These are phyloP conservation scores for Gambusia yucatana DNA, from an alignment of 2,797 vertebrate species.

Conservation along the genomic window DNA sequence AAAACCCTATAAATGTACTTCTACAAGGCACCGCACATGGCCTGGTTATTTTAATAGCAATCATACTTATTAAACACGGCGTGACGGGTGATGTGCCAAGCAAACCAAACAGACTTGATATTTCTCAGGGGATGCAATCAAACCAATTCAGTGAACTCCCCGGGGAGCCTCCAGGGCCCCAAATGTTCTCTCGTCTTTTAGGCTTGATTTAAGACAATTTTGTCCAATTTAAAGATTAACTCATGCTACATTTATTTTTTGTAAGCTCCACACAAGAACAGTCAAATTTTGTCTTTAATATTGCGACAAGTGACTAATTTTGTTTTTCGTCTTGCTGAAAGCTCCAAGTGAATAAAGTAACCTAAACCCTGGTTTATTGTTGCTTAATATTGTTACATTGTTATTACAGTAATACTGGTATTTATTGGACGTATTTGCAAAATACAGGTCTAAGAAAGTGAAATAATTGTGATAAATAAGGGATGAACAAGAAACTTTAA, in stretches of 20 bases:
- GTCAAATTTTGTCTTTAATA: not conserved
- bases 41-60: constrained; percentile 7
- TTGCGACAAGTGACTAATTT: not conserved
- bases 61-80: constrained; percentile 28
- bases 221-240: not conserved
- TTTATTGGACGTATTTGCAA: not conserved
- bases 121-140: constrained; percentile 42
- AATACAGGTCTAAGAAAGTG: not conserved
- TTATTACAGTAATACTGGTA: not conserved
- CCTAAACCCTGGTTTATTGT: not conserved
- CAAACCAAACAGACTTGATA: constrained; percentile 55
- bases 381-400: not conserved
- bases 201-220: constrained; percentile 11
- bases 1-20: not conserved
- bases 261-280: not conserved
- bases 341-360: not conserved
- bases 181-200: constrained; percentile 47
- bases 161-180: constrained; percentile 16
- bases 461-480: not conserved
- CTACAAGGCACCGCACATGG: not conserved
- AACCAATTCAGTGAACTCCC: constrained; percentile 28
- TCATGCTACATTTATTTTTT: not conserved
- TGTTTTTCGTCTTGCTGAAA: not conserved
- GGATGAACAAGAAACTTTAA: not conserved
- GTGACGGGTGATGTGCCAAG: constrained; percentile 43